Base-by-base conservation (phyloP, 2,888 invertebrate genomes). In the Pachliopta kotzebuea region DNA sequence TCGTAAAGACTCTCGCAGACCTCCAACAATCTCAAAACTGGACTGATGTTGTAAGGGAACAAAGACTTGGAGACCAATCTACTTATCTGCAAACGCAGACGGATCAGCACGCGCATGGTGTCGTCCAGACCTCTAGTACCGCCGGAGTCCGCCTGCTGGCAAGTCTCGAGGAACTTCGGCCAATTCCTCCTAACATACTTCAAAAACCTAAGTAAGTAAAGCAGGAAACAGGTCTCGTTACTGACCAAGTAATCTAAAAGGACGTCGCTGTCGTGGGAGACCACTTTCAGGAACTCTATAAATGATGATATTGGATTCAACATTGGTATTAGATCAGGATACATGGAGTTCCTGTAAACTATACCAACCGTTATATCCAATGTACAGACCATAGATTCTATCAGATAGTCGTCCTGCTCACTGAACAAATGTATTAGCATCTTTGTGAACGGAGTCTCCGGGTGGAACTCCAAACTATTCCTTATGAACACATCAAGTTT, bases 301-400 rank as follows among this genome's bases (percentile, higher is more conserved):
- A 97, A 97, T n/a, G 97, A 96, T 61, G 95, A 93, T 63, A 96
- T 95, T 0, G 97, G 97, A 88, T 96, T 97, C 59, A 98, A 88
- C 94, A 96, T 96, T 7, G 94, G 93, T 73, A 96, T 94, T 71
- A 97, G 90, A 83, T 96, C 96, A 2, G 96, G 96, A 74, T 95
- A 96, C 66, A 96, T 94, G 0, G 96, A 95, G 76, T 96, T 96
- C 60, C 96, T 93, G 79, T 96, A 96, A 29, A 96, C 96, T 64
- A 97, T 95, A 52, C 97, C 97, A 26, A 96, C 95, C 0, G 96
- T 96, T 56, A 97, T 97, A 83, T 98, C 97, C 58, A 98, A 85
- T 49, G 96, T 96, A 81, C 97, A 97, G 9, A 98, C 96, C 97
- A 98, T 97, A 4, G 97, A 96, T 89, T 98, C 98, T 66, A 98